phyloP scores from a whole-genome alignment of 2,797 vertebrate species.

The Amblyraja radiata region DNA sequence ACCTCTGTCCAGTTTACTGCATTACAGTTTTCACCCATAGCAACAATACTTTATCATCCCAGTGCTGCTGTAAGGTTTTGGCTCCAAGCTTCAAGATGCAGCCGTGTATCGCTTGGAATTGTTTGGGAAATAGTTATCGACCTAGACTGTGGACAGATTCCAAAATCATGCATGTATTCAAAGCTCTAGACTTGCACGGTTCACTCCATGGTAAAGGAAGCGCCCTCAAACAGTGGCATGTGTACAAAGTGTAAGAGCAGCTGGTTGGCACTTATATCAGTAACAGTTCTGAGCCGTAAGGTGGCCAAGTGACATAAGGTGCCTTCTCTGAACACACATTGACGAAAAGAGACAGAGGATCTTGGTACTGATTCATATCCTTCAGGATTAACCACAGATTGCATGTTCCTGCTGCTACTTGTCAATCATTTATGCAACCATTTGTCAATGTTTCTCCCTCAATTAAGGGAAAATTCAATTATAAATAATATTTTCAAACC shows the following conservation, averaged over 20 bases:
- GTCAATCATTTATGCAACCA: not conserved
- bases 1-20: not conserved
- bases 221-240: not conserved
- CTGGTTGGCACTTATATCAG: not conserved
- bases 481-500: not conserved
- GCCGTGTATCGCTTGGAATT: not conserved
- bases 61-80: not conserved
- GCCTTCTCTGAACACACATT: not conserved
- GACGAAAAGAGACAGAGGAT: not conserved
- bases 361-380: not conserved
- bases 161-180: not conserved
- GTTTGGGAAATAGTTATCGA: not conserved
- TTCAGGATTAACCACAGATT: not conserved
- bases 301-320: not conserved
- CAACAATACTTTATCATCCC: not conserved
- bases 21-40: not conserved
- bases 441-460: not conserved
- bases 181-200: not conserved
- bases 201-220: not conserved
- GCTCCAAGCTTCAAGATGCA: not conserved
- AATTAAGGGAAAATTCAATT: not conserved
- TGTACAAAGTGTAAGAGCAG: not conserved
- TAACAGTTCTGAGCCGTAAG: not conserved
- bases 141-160: not conserved
- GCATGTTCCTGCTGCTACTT: not conserved